Conservation (phyloP, 1,140 invertebrate genomes). For the Cotesia chilonis region DNA sequence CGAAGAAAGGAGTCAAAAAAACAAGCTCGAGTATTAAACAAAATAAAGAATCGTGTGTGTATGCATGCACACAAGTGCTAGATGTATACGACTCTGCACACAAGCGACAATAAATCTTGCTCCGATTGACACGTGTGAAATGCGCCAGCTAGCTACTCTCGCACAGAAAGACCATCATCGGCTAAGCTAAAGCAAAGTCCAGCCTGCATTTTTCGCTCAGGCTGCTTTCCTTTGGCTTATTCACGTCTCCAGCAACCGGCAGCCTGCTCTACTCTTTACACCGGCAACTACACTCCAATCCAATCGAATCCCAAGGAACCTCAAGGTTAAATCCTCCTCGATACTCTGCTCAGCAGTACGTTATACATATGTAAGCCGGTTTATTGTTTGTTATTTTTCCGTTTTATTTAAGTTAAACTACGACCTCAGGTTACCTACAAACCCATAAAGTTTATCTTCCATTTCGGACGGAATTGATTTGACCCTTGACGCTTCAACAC, state of each 20-base stretch:
- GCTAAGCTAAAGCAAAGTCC: too few species aligned
- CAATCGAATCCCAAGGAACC: neutral
- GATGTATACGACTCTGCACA: conserved; percentile 18
- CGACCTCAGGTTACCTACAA: conserved; percentile 41
- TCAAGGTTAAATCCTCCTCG: conserved; percentile 5
- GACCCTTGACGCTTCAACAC: conserved; percentile 45
- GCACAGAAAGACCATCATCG: conserved; percentile 1
- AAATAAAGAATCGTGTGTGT: conserved; percentile 19
- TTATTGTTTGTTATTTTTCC: too few species aligned
- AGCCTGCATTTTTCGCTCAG: neutral
- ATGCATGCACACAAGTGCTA: conserved; percentile 15
- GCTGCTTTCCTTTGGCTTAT: conserved; percentile 34
- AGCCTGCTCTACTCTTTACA: too few species aligned
- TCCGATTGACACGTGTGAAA: conserved; percentile 48
- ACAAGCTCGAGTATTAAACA: conserved; percentile 12
- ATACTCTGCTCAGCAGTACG: neutral
- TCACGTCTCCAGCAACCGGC: conserved; percentile 2
- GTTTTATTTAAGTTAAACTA: too few species aligned
- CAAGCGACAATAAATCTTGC: conserved; percentile 46
- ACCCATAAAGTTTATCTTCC: conserved; percentile 53
- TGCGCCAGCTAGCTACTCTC: conserved; percentile 43
- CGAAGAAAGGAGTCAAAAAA: conserved; percentile 38
- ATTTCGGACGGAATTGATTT: conserved; percentile 57
- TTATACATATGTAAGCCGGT: neutral
- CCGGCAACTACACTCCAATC: neutral